These are phyloP conservation scores for Paraescarpia echinospica DNA, from an alignment of 1,140 invertebrate genomes.

Conservation along the genomic window DNA sequence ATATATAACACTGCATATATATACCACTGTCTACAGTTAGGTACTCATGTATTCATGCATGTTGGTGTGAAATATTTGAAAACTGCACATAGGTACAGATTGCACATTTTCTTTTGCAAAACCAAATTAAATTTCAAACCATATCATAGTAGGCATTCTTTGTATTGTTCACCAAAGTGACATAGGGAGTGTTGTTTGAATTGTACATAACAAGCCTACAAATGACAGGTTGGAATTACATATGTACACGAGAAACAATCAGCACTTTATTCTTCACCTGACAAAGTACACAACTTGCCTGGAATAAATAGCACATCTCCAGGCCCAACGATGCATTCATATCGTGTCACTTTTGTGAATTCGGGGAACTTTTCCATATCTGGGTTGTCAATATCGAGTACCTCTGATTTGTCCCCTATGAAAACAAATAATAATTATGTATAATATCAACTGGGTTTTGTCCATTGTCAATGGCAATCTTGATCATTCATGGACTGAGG, in stretches of 20 bases:
- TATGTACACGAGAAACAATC: not conserved
- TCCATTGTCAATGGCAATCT: not conserved
- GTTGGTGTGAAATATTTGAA: too few species aligned
- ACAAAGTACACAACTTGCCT: conserved; percentile 38
- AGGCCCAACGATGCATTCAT: conserved; percentile 47
- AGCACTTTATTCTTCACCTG: not conserved
- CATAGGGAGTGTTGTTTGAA: too few species aligned
- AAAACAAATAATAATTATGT: not conserved
- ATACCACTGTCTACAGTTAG: too few species aligned
- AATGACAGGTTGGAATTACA: too few species aligned
- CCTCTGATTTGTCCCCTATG: conserved; percentile 65
- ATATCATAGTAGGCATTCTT: too few species aligned
- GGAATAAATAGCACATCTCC: conserved; percentile 58
- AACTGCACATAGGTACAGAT: too few species aligned
- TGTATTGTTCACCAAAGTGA: too few species aligned
- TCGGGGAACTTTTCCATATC: conserved; percentile 48
- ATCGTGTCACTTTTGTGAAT: conserved; percentile 43
- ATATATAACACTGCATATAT: too few species aligned
- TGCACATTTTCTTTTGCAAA: too few species aligned
- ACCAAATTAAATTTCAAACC: too few species aligned
- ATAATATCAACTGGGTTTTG: conserved; percentile 12
- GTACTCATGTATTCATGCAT: too few species aligned
- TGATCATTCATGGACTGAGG: not conserved
- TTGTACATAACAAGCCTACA: too few species aligned
- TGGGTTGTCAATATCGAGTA: conserved; percentile 57